A percentile compares a stretch with the other conserved stretches of the same genome.
Evolutionary conservation across 2,888 invertebrate genomes (phyloP).

Genomic region (Idaea aversata): DNA sequence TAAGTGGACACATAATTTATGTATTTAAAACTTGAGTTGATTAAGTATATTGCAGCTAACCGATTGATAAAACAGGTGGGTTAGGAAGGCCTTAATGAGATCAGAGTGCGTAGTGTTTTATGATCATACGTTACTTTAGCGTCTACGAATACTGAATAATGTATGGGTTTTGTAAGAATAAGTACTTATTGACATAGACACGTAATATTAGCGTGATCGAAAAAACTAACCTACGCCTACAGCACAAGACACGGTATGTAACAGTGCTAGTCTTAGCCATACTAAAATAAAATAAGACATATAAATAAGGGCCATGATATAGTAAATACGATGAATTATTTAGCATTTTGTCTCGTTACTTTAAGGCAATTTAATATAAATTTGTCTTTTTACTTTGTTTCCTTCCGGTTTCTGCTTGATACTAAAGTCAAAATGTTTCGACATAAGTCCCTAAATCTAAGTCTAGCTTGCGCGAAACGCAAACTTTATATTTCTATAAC

Average conservation of each 20-base stretch:
- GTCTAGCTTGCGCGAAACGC: constrained; percentile 7
- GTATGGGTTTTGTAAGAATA: background rate
- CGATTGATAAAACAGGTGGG: background rate
- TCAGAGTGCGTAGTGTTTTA: background rate
- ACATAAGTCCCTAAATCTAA: background rate
- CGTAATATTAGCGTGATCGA: background rate
- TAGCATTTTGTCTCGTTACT: no score
- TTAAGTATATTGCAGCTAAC: background rate
- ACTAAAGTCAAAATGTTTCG: background rate
- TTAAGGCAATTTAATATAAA: background rate
- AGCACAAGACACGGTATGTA: background rate
- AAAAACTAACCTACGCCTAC: background rate
- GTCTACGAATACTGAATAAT: background rate
- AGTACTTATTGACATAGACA: background rate
- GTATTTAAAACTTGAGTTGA: background rate
- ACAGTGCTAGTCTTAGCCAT: background rate
- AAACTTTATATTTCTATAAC: constrained; percentile 8
- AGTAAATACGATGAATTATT: no score
- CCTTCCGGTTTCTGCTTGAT: background rate
- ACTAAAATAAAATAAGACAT: background rate
- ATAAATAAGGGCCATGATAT: no score
- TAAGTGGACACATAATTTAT: background rate
- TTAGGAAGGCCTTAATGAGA: background rate
- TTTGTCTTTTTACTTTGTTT: background rate
- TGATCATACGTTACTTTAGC: background rate